Conservation (phyloP, 2,113 vertebrate species). For the Myiagra hebetior region DNA sequence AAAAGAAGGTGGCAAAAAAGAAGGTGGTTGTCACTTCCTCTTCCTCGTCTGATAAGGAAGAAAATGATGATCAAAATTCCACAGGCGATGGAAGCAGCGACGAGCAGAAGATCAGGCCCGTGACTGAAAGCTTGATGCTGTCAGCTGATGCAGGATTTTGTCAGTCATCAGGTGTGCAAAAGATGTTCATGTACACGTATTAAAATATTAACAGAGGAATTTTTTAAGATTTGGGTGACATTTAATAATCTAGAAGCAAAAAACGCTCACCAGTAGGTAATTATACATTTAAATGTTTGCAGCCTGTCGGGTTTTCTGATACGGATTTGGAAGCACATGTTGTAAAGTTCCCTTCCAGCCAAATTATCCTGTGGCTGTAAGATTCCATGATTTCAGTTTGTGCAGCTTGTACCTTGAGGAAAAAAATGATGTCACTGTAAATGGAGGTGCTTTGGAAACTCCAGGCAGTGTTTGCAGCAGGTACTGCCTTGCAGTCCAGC, state of each 20-base stretch:
- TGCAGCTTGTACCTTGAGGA: neutral
- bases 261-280: neutral
- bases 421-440: neutral
- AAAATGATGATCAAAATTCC: conserved; percentile 72
- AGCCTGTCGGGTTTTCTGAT: neutral
- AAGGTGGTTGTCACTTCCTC: conserved; percentile 73
- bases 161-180: conserved; percentile 92
- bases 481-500: neutral
- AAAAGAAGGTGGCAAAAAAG: conserved; percentile 69
- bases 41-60: conserved; percentile 74
- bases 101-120: conserved; percentile 91
- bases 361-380: neutral
- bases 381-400: neutral
- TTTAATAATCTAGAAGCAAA: neutral
- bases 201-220: neutral
- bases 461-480: neutral
- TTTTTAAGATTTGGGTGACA: neutral
- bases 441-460: neutral
- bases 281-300: accelerated
- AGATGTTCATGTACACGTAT: neutral
- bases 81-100: conserved; percentile 83
- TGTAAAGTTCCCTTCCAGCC: neutral
- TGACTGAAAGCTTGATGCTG: conserved; percentile 81
- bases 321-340: neutral
- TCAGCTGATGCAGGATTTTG: conserved; percentile 79